Conservation (phyloP, 2,888 invertebrate genomes). For the Disparrhopalites patrizii region DNA sequence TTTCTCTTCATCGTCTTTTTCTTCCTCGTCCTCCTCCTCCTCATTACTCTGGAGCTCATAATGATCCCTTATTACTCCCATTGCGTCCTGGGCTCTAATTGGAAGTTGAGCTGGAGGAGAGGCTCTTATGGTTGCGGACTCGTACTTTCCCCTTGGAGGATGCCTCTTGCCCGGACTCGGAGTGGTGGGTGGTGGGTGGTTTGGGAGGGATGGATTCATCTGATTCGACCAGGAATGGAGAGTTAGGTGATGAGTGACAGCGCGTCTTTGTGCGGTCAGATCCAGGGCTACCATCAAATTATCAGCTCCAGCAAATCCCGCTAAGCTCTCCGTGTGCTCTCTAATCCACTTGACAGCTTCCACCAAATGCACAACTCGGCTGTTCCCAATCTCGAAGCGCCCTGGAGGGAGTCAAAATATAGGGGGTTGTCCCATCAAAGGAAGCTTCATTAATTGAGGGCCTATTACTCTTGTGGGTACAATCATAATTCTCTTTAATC, state of each 20-base stretch:
- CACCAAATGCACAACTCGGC: slow-evolving; percentile 1
- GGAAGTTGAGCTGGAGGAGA: background rate
- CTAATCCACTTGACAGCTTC: slow-evolving; percentile 27
- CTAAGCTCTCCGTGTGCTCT: slow-evolving; percentile 13
- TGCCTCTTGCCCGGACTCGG: no score
- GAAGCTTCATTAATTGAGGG: no score
- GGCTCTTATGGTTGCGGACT: background rate
- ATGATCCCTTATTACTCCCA: no score
- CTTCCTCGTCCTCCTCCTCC: slow-evolving; percentile 4
- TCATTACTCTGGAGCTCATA: no score
- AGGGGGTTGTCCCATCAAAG: no score
- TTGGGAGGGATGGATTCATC: no score
- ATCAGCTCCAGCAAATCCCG: slow-evolving; percentile 24
- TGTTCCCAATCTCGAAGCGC: slow-evolving; percentile 29
- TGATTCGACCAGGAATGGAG: slow-evolving; percentile 21
- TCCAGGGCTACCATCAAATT: slow-evolving; percentile 23
- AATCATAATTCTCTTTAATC: no score
- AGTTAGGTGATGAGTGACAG: slow-evolving; percentile 23
- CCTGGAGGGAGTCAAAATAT: slow-evolving; percentile 21
- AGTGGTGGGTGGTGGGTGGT: no score
- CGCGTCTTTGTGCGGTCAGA: slow-evolving; percentile 15
- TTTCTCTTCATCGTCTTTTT: background rate
- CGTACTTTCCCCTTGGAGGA: no score
- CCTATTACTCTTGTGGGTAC: no score
- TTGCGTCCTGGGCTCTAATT: no score